Base-by-base conservation (phyloP, 2,888 invertebrate genomes). In the Tachina lurida region DNA sequence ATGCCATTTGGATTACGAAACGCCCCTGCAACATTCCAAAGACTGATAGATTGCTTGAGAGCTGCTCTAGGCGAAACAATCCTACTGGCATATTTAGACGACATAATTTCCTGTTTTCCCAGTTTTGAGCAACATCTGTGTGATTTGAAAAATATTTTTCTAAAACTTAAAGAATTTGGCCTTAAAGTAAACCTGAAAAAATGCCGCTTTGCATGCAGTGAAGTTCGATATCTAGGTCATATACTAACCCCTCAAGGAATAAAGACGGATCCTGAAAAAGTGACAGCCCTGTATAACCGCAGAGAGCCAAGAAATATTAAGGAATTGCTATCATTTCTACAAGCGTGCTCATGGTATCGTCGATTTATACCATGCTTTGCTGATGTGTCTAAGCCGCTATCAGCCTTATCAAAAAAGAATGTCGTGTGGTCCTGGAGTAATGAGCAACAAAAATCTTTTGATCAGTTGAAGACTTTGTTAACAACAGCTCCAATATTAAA, bases 281-380 rank as follows among this genome's bases (percentile, higher is more conserved):
- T 67, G 1, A 10, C 19, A 43, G 47, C 76, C 3, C 13, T 75
- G 39, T 10, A 39, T 39, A 10, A 75, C 41, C 49, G 65, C 10
- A 89, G 73, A 88, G 89, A 43, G 10, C 90, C 49, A 9, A 47
- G 7, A 63, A 22, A 49, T 43, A 39, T 68, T 8, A 67, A 67
- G 13, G 52, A 65, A n/a, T 62, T 45, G 1, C 56, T 49, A 5
- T 85, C 76, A 31, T 87, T 91, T 58, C 19, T 91, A 5, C 89
- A 91, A 82, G 90, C 87, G 4, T 88, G 87, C 17, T 89, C 88
- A 0, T 91, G 90, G 90, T 91, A 89, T 65, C 39, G 89, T n/a
- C 31, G 90, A 73, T 88, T 89, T 82, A 89, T 90, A 88, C 89
- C 89, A 89, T 89, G 90, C 87, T 91, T 91, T 3, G 70, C 71